A percentile compares a stretch with the other conserved stretches of the same genome.
Evolutionary conservation across 2,888 invertebrate genomes (phyloP).

Genomic region (Lysandra coridon): DNA sequence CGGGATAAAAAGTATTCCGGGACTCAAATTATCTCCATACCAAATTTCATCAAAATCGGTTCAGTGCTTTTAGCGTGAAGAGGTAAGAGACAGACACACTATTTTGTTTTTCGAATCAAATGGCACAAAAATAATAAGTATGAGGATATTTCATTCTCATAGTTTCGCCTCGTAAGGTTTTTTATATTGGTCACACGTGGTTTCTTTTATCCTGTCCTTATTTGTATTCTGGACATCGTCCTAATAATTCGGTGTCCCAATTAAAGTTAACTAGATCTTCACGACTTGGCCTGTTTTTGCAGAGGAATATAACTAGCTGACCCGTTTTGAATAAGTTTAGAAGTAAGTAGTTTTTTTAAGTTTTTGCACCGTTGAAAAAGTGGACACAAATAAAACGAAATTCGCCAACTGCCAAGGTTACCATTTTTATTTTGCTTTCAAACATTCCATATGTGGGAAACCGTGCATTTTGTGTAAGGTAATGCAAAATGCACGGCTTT

Average conservation of each 20-base stretch:
- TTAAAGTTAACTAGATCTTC: constrained; percentile 2
- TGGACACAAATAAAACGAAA: no score
- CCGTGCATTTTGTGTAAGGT: no score
- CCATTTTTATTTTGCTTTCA: no score
- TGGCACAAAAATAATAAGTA: neutral
- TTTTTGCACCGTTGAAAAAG: no score
- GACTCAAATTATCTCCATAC: no score
- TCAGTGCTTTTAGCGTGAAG: no score
- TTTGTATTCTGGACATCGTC: neutral
- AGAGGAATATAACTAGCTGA: neutral
- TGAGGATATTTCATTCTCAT: neutral
- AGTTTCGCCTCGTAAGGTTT: neutral
- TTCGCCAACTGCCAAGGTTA: no score
- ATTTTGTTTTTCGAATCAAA: neutral
- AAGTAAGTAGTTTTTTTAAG: no score
- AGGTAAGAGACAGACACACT: neutral
- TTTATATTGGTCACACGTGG: neutral
- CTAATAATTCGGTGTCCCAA: constrained; percentile 6
- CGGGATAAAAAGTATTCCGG: no score
- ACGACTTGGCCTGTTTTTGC: neutral
- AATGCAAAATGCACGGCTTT: no score
- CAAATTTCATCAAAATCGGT: no score
- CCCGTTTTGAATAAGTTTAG: neutral
- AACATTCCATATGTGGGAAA: no score
- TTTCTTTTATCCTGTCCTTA: neutral